Evolutionary conservation across 2,888 invertebrate species (phyloP), one percentile per base, ranked within the genome.

Genomic region (Epistrophella euchroma): DNA sequence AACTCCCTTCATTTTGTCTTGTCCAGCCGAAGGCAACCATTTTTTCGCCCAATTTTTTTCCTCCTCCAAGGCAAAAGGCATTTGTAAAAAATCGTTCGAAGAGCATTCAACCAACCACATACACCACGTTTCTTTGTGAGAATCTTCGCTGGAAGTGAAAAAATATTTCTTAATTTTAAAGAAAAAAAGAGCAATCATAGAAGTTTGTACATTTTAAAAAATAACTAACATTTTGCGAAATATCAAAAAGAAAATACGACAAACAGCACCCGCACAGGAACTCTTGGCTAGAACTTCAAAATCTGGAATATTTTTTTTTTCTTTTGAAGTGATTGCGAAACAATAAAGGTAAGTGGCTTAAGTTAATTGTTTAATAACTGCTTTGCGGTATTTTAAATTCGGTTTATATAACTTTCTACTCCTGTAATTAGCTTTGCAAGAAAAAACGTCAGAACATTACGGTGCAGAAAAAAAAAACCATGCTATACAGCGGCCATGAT

Each of bases 71-170:
- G 25, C 64, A 58, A 79, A n/a, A n/a, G n/a, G 79, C 84, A 83
- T 78, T 83, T 83, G 75, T 72, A 74, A 74, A 64, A 86, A 86
- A 74, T 78, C 78, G 77, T 77, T 35, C 32, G 68, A 68, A 58
- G 77, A 77, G 86, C 58, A 37, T 55, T 80, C 78, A 79, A 62
- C 72, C 78, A 79, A 62, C 72, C 64, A 17, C 68, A 47, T 70
- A 52, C 77, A 88, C 88, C 89, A 88, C 88, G 88, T 88, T 88
- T 88, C 88, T 88, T 86, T 88, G 89, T 89, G 89, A 89, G 88
- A 17, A 87, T 76, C 74, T 88, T 88, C 75, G 82, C 71, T 84
- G 76, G 74, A 88, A 87, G 66, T 82, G 66, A 79, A 79, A 62
- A 85, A 80, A 80, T 80, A 85, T 85, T 85, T 80, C 72, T 40